Evolutionary conservation across 2,888 invertebrate genomes (phyloP).

Genomic region (Limnephilus lunatus): DNA sequence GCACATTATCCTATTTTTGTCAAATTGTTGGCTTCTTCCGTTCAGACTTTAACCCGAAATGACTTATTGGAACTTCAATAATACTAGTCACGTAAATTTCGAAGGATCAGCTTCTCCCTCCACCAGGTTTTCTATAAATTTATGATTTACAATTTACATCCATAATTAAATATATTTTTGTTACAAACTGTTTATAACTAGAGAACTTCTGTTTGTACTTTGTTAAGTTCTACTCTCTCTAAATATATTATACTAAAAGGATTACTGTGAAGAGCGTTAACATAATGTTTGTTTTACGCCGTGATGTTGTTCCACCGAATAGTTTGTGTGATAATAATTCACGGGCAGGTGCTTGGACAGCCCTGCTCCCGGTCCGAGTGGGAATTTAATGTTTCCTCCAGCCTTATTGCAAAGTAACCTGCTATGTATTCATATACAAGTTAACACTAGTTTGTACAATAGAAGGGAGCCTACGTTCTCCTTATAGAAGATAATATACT

Average conservation of each 20-base stretch:
- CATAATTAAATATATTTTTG: no score
- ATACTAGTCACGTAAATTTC: no score
- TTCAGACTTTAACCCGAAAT: no score
- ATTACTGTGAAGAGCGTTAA: neutral
- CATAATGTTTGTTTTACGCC: neutral
- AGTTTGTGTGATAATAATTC: neutral
- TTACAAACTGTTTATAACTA: no score
- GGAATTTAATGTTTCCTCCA: slow-evolving; percentile 51
- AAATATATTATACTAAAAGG: neutral
- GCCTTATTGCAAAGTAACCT: slow-evolving; percentile 42
- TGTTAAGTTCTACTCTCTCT: neutral
- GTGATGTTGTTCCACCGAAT: neutral
- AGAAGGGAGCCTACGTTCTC: neutral
- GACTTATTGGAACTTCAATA: no score
- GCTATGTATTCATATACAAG: slow-evolving; percentile 18
- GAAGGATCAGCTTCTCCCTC: no score
- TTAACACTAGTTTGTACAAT: slow-evolving; percentile 10
- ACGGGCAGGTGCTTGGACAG: neutral
- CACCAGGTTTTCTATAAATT: no score
- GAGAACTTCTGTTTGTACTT: neutral
- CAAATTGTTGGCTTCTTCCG: no score
- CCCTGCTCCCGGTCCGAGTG: slow-evolving; percentile 21
- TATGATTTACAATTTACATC: no score
- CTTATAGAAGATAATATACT: neutral
- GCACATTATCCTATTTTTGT: no score